Conservation (phyloP, 1,140 invertebrate genomes). For the Thaumatotibia leucotreta region DNA sequence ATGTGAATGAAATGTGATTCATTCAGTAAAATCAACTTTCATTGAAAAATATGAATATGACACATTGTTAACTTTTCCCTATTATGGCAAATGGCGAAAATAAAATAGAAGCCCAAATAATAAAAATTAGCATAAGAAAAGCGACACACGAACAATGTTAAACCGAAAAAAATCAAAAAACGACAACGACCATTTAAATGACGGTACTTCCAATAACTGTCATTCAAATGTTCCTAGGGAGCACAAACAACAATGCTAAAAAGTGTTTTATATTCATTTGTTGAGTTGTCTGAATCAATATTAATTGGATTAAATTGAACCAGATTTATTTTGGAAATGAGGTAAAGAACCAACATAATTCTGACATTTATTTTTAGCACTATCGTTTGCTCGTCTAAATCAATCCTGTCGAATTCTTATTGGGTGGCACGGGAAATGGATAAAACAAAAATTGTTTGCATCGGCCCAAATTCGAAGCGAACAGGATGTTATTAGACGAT, state of each 20-base stretch:
- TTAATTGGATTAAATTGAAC: no score
- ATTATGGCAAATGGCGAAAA: constrained; percentile 29
- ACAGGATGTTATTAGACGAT: not conserved
- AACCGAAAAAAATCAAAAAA: constrained; percentile 26
- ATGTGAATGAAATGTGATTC: no score
- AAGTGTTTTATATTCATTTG: not conserved
- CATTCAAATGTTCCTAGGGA: not conserved
- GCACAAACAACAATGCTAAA: not conserved
- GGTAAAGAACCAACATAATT: no score
- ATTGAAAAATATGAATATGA: not conserved
- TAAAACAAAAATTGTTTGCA: no score
- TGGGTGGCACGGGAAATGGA: no score
- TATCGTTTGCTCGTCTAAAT: no score
- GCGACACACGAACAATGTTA: constrained; percentile 46
- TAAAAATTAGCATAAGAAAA: constrained; percentile 35
- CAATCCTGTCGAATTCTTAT: no score
- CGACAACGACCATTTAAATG: constrained; percentile 11
- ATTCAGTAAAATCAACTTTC: no score
- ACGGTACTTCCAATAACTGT: not conserved
- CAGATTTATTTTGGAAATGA: no score
- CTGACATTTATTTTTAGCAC: no score
- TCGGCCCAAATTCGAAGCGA: no score
- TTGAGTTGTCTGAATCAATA: no score
- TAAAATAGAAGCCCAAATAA: constrained; percentile 33
- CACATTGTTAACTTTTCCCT: not conserved